Base-by-base conservation (phyloP, 2,888 invertebrate genomes). In the Rhagonycha lutea region DNA sequence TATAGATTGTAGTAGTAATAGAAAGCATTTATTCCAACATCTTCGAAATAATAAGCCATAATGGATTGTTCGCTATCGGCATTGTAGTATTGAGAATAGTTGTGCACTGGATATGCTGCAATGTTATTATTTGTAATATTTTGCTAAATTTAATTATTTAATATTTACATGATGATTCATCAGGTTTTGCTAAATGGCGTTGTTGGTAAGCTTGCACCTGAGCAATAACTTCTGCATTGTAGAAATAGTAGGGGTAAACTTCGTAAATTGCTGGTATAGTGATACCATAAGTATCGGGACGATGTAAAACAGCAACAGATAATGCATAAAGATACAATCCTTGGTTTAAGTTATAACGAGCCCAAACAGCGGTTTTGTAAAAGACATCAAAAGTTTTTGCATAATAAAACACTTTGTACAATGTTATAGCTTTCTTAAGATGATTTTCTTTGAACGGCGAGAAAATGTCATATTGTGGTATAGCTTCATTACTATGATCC, bases 381-480 rank as follows among this genome's bases (percentile, higher is more conserved):
- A 95, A 94, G 47, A 92, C 92, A 18, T 91, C 90, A 85, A 91
- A 94, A 85, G 93, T 92, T 85, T 93, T 93, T 80, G 94, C 92
- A 74, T 92, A 91, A 87, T 90, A 91, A 80, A 95, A 89, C 72
- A 93, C 88, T 83, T 93, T 91, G 87, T 92, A 92, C 23, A 95
- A 86, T 8, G 91, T 90, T 5, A 90, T 85, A 12, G 91, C 92
- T 84, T 94, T 92, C 81, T 90, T 89, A 70, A 90, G 88, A 75
- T 94, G 92, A 61, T 89, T 87, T 72, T 90, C 88, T 84, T 92
- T 89, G 83, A 90, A 90, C 83, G 90, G 89, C 14, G 92, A 91
- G 89, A 92, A 94, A 12, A 91, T 88, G 79, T 92, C 89, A 61
- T 90, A 90, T 65, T 89, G 89, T 0, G 92, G 92, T 63, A 94